These are phyloP conservation scores for Ranitomeya imitator DNA, from an alignment of 2,113 vertebrate genomes.

Conservation along the genomic window DNA sequence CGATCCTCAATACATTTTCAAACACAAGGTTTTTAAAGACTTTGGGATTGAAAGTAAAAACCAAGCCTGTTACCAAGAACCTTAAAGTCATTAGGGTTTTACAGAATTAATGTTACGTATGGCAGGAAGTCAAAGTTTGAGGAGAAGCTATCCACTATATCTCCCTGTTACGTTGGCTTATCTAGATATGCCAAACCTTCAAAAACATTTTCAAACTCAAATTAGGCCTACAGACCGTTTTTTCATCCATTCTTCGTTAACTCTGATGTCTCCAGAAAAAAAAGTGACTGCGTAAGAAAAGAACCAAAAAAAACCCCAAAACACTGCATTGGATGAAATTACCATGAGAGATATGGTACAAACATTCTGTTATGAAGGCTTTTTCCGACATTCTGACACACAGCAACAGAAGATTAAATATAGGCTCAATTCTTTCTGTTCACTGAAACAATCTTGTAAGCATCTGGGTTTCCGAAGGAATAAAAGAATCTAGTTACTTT, in stretches of 20 bases:
- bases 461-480: conserved; percentile 70
- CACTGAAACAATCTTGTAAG: conserved; percentile 77
- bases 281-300: not conserved
- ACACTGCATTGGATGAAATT: not conserved
- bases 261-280: not conserved
- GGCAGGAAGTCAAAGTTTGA: not conserved
- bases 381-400: conserved; percentile 61
- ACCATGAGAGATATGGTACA: not conserved
- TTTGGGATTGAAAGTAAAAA: not conserved
- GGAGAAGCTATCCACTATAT: not conserved
- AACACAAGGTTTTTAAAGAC: not conserved
- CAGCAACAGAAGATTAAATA: conserved; percentile 73
- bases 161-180: not conserved
- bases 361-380: conserved; percentile 46
- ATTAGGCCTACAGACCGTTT: not conserved
- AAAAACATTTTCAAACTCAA: not conserved
- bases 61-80: not conserved
- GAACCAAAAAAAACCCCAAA: not conserved
- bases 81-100: not conserved
- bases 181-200: not conserved
- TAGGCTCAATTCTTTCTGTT: conserved; percentile 73
- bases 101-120: not conserved
- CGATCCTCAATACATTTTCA: not conserved
- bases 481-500: conserved; percentile 78
- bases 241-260: not conserved